phyloP scores from a whole-genome alignment of 1,140 invertebrate genomes.

The Tenebrio molitor region DNA sequence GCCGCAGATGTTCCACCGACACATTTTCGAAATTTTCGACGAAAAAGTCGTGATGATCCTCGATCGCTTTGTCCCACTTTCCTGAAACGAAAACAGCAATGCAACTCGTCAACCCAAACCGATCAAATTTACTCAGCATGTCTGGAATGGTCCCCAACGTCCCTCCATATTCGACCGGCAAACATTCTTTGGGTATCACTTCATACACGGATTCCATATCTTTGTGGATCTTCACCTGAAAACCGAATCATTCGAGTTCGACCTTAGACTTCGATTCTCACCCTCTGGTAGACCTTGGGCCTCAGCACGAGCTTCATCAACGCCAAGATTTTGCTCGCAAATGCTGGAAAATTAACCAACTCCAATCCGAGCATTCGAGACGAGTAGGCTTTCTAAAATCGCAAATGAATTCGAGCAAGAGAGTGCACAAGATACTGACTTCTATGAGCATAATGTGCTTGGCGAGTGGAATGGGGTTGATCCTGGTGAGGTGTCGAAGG shows the following conservation, averaged over 20 bases:
- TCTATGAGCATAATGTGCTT: not conserved
- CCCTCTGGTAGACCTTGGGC: constrained; percentile 6
- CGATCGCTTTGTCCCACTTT: constrained; percentile 11
- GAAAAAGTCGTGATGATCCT: constrained; percentile 30
- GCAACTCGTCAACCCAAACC: not conserved
- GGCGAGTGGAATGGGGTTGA: not conserved
- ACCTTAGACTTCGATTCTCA: constrained; percentile 6
- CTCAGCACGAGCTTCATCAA: constrained; percentile 8
- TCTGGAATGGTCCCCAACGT: constrained; percentile 1
- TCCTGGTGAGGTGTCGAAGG: not conserved
- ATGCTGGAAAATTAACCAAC: constrained; percentile 22
- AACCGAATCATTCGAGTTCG: not conserved
- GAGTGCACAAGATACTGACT: not conserved
- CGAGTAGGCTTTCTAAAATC: constrained; percentile 21
- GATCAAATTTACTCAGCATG: constrained; percentile 14
- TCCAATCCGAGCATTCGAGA: constrained; percentile 1
- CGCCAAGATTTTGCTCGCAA: not conserved
- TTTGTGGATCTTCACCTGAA: constrained; percentile 36
- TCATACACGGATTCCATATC: constrained; percentile 32
- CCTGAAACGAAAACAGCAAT: constrained; percentile 30
- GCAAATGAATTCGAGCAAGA: not conserved
- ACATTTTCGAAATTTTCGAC: not conserved
- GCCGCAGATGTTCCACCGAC: constrained; percentile 18
- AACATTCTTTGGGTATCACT: constrained; percentile 7
- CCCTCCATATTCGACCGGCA: constrained; percentile 40